A percentile compares a stretch with the other conserved stretches of the same genome.
These are phyloP conservation scores for Palythoa caribaeorum DNA, from an alignment of 92 coral and sea anemone species.

Conservation along the genomic window DNA sequence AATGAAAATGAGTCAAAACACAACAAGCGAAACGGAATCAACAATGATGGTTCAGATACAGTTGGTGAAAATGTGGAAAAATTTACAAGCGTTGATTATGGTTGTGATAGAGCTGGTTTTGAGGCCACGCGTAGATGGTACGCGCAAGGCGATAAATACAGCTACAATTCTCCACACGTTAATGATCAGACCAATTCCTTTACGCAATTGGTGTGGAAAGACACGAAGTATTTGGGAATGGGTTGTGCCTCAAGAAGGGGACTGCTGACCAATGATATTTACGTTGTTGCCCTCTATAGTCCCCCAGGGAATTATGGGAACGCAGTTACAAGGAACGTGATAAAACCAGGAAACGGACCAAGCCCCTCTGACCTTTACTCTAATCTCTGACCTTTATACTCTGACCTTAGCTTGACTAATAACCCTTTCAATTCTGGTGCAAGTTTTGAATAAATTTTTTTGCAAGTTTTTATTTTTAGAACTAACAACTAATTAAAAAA, in stretches of 20 bases:
- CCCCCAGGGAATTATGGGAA: constrained; percentile 92
- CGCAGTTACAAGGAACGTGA: constrained; percentile 80
- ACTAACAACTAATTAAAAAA: not conserved
- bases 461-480: not conserved
- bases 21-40: constrained; percentile 15
- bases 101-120: constrained; percentile 83
- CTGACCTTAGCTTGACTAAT: constrained; percentile 1
- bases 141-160: constrained; percentile 76
- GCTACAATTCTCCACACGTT: constrained; percentile 89
- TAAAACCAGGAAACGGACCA: constrained; percentile 73
- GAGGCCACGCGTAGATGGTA: constrained; percentile 94
- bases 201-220: constrained; percentile 93
- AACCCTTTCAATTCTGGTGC: not conserved
- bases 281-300: constrained; percentile 91
- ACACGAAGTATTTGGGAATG: constrained; percentile 75
- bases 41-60: constrained; percentile 19
- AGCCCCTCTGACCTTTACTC: constrained; percentile 79
- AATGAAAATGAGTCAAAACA: constrained; percentile 17
- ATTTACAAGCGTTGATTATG: constrained; percentile 76
- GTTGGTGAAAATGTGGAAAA: constrained; percentile 91
- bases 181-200: constrained; percentile 88
- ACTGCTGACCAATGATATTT: constrained; percentile 88
- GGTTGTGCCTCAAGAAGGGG: constrained; percentile 93
- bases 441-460: not conserved
- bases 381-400: constrained; percentile 43